These are phyloP conservation scores for Neoscelio sp. DNA, from an alignment of 2,888 invertebrate genomes.

Conservation along the genomic window DNA sequence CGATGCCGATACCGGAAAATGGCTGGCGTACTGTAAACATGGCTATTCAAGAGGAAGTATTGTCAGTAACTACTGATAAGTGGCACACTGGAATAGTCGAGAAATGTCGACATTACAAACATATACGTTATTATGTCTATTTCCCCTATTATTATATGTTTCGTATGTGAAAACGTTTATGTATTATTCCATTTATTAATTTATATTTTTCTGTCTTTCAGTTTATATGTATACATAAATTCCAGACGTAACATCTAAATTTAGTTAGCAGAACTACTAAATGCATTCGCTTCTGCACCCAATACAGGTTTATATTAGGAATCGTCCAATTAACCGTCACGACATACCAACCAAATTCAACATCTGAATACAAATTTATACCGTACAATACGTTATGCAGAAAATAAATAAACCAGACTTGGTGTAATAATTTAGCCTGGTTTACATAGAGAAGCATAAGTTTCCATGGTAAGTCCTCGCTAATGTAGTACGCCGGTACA, in stretches of 20 bases:
- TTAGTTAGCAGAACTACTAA: conserved; percentile 15
- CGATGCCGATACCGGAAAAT: no score
- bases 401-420: conserved; percentile 43
- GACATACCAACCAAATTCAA: conserved; percentile 33
- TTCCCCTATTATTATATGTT: no score
- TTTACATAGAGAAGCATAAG: conserved; percentile 48
- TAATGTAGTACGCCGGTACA: conserved; percentile 56
- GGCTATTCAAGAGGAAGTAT: no score
- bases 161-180: no score
- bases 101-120: no score
- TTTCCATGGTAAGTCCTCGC: conserved; percentile 29
- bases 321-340: conserved; percentile 39
- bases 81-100: no score
- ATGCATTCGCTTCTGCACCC: conserved; percentile 4
- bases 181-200: no score
- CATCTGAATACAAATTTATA: conserved; percentile 55
- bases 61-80: no score
- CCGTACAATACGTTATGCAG: conserved; percentile 38
- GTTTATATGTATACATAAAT: conserved; percentile 14
- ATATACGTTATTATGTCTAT: no score
- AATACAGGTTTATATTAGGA: conserved; percentile 55
- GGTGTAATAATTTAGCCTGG: conserved; percentile 46
- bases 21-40: no score
- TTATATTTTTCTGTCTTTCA: no score
- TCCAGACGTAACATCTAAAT: conserved; percentile 28